Evolutionary conservation across 1,140 invertebrate genomes (phyloP).

Genomic region (Pararge aegeria): DNA sequence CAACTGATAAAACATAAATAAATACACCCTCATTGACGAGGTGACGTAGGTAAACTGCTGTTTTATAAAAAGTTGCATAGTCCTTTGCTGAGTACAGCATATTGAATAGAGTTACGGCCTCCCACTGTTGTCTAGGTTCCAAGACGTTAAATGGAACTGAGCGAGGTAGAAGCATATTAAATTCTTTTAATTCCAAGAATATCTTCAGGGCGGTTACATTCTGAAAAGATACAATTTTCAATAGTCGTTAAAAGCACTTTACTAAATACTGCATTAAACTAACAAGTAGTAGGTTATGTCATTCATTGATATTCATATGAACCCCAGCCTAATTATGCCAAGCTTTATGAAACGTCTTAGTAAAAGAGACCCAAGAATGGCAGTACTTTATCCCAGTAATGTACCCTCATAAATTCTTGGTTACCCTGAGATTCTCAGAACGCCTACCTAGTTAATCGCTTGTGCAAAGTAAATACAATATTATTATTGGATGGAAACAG

Average conservation of each 20-base stretch:
- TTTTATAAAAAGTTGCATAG: constrained; percentile 80
- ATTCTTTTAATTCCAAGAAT: constrained; percentile 78
- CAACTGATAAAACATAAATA: constrained; percentile 80
- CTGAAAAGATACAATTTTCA: constrained; percentile 55
- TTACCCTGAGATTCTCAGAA: too few relatives aligned
- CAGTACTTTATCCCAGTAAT: neutral
- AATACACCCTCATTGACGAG: constrained; percentile 82
- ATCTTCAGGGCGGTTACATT: constrained; percentile 79
- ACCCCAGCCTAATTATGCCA: too few relatives aligned
- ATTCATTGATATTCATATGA: too few relatives aligned
- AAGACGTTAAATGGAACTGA: constrained; percentile 81
- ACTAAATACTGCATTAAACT: too few relatives aligned
- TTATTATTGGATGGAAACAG: too few relatives aligned
- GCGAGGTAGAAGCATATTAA: constrained; percentile 74
- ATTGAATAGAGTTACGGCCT: constrained; percentile 83
- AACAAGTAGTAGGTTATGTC: too few relatives aligned
- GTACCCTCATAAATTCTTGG: neutral
- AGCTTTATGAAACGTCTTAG: neutral
- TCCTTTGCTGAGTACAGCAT: constrained; percentile 84
- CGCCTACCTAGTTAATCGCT: too few relatives aligned
- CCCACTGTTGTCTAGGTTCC: constrained; percentile 79
- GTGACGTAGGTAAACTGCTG: constrained; percentile 81
- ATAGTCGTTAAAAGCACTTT: neutral
- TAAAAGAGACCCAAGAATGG: neutral
- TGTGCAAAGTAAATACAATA: too few relatives aligned